Base-by-base conservation (phyloP, 2,888 invertebrate species). In the Drosophila incognita region DNA sequence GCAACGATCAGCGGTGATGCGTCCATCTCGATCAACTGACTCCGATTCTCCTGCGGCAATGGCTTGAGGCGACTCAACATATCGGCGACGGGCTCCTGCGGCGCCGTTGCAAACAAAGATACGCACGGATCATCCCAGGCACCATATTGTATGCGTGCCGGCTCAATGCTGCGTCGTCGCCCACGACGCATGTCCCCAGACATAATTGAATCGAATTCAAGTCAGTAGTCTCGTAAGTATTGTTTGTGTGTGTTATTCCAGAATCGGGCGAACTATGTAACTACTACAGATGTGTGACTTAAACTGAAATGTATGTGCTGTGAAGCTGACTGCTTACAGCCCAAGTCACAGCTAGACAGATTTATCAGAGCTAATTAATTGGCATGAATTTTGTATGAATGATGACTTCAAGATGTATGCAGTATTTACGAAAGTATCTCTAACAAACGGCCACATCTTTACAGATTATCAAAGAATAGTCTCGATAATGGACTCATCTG, bases 51-150 rank as follows among this genome's bases (percentile, higher is more conserved):
- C 18, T 4, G n/a, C 15, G 68, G 67, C 40, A 70, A 0, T 0
- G 29, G 60, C 40, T 64, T 79, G 6, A 82, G 0, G 1, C 52
- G 42, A 1, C 40, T 36, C 29, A 84, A 24, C 79, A 81, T 74
- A 27, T 81, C 70, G 4, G 29, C 42, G 1, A 82, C 10, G 7
- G 81, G 81, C 54, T 84, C 81, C 66, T 83, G 83, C 24, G 58
- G 62, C 54, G 83, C 63, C 0, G 79, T 69, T 27, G 83, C 89
- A 2, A 83, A 83, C 54, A 83, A 40, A 18, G 83, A 75, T 2
- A 68, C 54, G 0, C 75, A 49, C 7, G 83, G 83, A 59, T 89
- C 61, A 35, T 83, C 83, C 75, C 82, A 83, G 36, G 87, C 89
- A 1, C 89, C 89, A 11, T 66, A 69, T 29, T 76, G 76, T 3